Base-by-base conservation (phyloP, 2,888 invertebrate species). In the Laothoe populi region DNA sequence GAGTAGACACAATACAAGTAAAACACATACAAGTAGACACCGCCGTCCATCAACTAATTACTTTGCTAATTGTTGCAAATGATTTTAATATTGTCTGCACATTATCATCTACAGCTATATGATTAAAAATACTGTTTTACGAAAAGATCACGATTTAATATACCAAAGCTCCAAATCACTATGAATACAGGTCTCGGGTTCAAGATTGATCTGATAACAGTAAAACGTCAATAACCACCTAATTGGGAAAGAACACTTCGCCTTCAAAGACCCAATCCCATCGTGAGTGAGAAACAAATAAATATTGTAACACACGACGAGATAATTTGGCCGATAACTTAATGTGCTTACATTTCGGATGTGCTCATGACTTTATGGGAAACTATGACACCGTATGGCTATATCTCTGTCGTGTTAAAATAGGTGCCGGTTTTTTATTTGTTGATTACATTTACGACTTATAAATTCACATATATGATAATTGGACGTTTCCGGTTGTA, bases 201-300 rank as follows among this genome's bases (percentile, higher is more conserved):
- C 79, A 80, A 92, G 92, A 92, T 92, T 84, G 81, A 77, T 75
- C 75, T 73, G 92, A 92, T 92, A 92, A 87, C 87, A 88, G 89
- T 92, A 90, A 92, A 92, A 89, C 88, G 92, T 92, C 92, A 89
- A 92, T 92, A 92, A 91, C 87, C 91, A 92, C 90, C 92, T 92
- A 92, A 92, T 92, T 92, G 92, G 92, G 84, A 87, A 86, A 86
- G 87, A 87, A 87, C 87, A 86, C 84, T 88, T 86, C 78, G 82
- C 83, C 83, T 84, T 83, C 88, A 85, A 83, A 82, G 86, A 81
- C 78, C 77, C 79, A 77, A 74, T 72, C 76, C 81, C 79, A 79
- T 78, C 80, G 79, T 75, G 81, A 86, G 81, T 84, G 86, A 90
- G 90, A 90, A 88, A 92, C 91, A 90, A 91, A 92, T 92, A 92